These are phyloP conservation scores for Gymnopithys bicolor DNA, from an alignment of 2,797 vertebrate genomes.

Conservation along the genomic window DNA sequence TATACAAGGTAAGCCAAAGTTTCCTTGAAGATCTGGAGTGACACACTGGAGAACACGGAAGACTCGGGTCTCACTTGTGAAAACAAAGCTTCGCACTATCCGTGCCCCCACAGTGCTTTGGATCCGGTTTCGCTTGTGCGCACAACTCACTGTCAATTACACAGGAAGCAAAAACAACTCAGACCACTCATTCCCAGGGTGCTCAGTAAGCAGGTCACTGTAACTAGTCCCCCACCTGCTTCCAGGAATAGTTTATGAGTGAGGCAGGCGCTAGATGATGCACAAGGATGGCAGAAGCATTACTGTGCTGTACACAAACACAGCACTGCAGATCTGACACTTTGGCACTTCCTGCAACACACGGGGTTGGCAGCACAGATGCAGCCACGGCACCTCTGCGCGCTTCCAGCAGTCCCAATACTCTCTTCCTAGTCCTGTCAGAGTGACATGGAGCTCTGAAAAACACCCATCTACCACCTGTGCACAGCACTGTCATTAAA, in stretches of 20 bases:
- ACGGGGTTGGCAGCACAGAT: background rate
- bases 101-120: background rate
- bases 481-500: background rate
- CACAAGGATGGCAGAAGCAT: background rate
- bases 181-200: background rate
- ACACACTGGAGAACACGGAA: fast-evolving
- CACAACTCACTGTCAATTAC: background rate
- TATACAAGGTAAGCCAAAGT: background rate
- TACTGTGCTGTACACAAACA: background rate
- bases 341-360: background rate
- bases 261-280: background rate
- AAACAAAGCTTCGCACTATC: background rate
- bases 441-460: background rate
- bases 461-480: background rate
- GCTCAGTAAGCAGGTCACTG: background rate
- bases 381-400: fast-evolving
- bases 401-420: background rate
- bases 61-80: background rate
- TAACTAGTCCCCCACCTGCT: background rate
- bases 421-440: background rate
- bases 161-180: background rate
- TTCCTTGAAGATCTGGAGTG: background rate
- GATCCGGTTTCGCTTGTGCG: constrained; percentile 15
- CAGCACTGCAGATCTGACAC: fast-evolving
- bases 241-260: background rate